Evolutionary conservation across 2,888 invertebrate species (phyloP).

Genomic region (Deilephila porcellus): DNA sequence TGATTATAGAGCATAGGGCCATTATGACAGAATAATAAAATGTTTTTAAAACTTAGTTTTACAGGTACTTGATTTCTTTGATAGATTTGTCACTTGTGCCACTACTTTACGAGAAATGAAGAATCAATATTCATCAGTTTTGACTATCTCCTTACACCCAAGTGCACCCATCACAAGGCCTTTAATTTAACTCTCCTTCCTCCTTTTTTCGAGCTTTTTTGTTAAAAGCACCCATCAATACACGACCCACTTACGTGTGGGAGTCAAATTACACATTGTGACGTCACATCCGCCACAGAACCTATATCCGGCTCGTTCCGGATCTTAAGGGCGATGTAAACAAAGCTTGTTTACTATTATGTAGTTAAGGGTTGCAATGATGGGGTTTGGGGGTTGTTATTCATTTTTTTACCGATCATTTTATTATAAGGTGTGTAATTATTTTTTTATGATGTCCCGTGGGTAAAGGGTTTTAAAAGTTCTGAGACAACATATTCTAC

Average conservation of each 20-base stretch:
- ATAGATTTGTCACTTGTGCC: too few relatives aligned
- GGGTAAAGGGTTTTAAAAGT: conserved; percentile 5
- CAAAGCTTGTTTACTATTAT: conserved; percentile 52
- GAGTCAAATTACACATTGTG: conserved; percentile 46
- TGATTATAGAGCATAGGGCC: too few relatives aligned
- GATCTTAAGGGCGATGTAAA: conserved; percentile 50
- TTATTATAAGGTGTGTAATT: conserved; percentile 25
- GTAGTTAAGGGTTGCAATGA: conserved; percentile 45
- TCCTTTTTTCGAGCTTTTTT: not conserved
- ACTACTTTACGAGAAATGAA: too few relatives aligned
- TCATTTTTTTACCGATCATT: conserved; percentile 17
- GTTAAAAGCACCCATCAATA: conserved; percentile 12
- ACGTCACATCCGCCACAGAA: conserved; percentile 53
- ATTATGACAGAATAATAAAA: too few relatives aligned
- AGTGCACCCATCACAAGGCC: too few relatives aligned
- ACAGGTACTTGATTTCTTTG: too few relatives aligned
- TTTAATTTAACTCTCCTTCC: too few relatives aligned
- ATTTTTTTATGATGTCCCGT: conserved; percentile 5
- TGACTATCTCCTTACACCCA: too few relatives aligned
- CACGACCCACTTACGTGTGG: conserved; percentile 55
- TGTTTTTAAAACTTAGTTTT: too few relatives aligned
- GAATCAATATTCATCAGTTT: too few relatives aligned
- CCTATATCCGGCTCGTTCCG: conserved; percentile 59
- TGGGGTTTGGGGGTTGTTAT: conserved; percentile 30
- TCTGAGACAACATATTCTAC: not conserved